Evolutionary conservation across 2,797 vertebrate species (phyloP), one percentile per base, ranked within the genome.

Genomic region (Alcedo atthis): DNA sequence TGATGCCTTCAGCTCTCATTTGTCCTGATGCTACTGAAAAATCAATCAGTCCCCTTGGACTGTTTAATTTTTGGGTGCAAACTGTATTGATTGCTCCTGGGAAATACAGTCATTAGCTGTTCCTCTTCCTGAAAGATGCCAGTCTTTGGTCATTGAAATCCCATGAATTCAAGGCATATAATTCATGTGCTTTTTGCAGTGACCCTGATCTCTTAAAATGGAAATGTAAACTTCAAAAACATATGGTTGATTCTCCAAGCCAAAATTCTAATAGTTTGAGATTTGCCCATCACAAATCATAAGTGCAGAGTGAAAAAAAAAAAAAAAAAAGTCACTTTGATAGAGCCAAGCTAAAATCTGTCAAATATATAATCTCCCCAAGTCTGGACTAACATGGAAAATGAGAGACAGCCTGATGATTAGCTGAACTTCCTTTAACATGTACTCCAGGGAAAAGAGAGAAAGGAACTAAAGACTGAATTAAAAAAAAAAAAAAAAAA

Each of bases 251-350:
- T 82, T 61, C 30, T 67, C 43, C 35, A 62, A 93, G 83, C 42
- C 78, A 80, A 81, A 49, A 35, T 84, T 91, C 13, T 85, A 74
- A 70, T 48, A 42, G 67, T 87, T 64, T 71, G 84, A 87, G 58
- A 75, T 77, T 58, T 55, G 13, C 37, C 68, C 24, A 62, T 85
- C 46, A 85, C 43, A 80, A 82, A 85, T 77, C 25, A 0, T 55
- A 94, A 90, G 18, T n/a, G 30, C 20, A 49, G 48, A 75, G 62
- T 46, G 26, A 10, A 20, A 59, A 63, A 76, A 77, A 74, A 10
- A 53, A 53, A 18, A 30, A 18, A 54, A 51, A 51, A 13, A 49
- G 24, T 5, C 4, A 19, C 25, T 67, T 26, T 43, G 46, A 78
- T 66, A 68, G 22, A 86, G 33, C 18, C 81, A 55, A 73, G n/a